Evolutionary conservation across 1,140 invertebrate genomes (phyloP).

Genomic region (Kradibia gibbosae): DNA sequence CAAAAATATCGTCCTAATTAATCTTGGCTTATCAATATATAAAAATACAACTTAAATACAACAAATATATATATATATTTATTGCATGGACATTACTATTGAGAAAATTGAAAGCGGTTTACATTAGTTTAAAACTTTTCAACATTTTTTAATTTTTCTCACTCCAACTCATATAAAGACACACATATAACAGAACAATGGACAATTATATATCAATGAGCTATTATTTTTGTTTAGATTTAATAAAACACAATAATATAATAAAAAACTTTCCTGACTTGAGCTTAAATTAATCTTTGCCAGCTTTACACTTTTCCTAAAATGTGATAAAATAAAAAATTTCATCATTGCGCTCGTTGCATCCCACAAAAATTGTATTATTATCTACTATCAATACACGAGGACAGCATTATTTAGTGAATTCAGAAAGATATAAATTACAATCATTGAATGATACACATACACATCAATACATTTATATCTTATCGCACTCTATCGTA

Average conservation of each 20-base stretch:
- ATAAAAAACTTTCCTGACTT: not conserved
- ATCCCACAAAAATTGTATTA: not conserved
- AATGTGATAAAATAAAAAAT: not conserved
- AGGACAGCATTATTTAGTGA: not conserved
- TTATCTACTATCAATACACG: constrained; percentile 25
- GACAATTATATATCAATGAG: not conserved
- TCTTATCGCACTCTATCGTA: not conserved
- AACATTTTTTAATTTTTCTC: constrained; percentile 12
- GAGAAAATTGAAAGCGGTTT: constrained; percentile 27
- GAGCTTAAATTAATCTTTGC: no score
- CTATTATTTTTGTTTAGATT: not conserved
- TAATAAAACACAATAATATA: not conserved
- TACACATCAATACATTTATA: constrained; percentile 1
- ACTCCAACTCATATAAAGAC: not conserved
- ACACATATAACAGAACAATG: not conserved
- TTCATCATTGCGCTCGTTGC: not conserved
- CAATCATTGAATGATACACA: not conserved
- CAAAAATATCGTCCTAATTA: no score
- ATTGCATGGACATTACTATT: not conserved
- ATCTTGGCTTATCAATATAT: no score
- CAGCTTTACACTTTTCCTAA: not conserved
- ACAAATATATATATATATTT: no score
- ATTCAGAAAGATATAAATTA: not conserved
- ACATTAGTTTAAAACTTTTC: constrained; percentile 52
- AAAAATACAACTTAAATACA: no score